phyloP scores from a whole-genome alignment of 23 tunicate species.

The Trididemnum clinides region DNA sequence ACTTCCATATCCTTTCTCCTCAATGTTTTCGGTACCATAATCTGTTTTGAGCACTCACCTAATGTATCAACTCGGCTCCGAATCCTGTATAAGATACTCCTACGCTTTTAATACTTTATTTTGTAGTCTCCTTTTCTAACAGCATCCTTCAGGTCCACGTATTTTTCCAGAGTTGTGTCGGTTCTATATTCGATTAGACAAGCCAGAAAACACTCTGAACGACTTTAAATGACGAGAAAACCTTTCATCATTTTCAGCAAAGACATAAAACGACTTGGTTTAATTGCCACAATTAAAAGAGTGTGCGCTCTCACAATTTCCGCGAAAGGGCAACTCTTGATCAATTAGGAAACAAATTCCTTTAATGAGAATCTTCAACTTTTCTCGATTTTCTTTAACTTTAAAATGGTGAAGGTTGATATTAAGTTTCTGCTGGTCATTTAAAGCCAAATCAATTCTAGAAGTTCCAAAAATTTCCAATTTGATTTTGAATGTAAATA shows the following conservation, averaged over 20 bases:
- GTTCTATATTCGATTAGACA: not conserved
- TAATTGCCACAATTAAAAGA: not conserved
- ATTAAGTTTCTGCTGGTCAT: not conserved
- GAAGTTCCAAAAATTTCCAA: not conserved
- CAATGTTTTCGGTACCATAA: too few relatives aligned
- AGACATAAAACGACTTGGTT: not conserved
- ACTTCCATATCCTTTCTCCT: too few relatives aligned
- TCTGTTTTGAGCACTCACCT: too few relatives aligned
- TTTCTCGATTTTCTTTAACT: too few relatives aligned
- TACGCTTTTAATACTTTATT: too few relatives aligned
- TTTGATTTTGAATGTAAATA: not conserved
- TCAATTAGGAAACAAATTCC: not conserved
- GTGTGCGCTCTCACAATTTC: not conserved
- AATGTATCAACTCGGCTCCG: too few relatives aligned
- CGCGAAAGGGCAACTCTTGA: not conserved
- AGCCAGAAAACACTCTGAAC: slow-evolving; percentile 6
- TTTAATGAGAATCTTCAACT: not conserved
- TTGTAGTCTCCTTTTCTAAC: too few relatives aligned
- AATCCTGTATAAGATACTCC: too few relatives aligned
- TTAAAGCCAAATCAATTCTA: not conserved
- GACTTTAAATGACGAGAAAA: slow-evolving; percentile 26
- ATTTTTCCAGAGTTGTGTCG: too few relatives aligned
- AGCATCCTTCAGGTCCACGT: too few relatives aligned
- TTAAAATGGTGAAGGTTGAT: not conserved
- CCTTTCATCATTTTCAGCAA: slow-evolving; percentile 30